Base-by-base conservation (phyloP, 2,888 invertebrate genomes). In the Synergus gifuensis region DNA sequence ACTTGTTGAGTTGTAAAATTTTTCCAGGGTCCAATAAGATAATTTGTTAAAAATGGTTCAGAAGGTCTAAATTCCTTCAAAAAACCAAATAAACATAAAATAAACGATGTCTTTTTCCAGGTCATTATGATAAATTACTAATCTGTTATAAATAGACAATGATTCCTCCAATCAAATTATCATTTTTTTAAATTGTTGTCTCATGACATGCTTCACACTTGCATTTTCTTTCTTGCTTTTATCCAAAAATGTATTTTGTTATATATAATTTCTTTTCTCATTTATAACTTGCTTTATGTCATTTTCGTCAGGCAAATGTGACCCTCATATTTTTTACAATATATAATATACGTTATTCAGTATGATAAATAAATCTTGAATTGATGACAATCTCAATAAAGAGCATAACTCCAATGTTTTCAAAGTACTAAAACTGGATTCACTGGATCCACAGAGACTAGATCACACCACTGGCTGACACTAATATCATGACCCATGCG, bases 11-110 rank as follows among this genome's bases (percentile, higher is more conserved):
- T 92, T 0, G 97, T 97, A 46, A 97, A 93, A 91, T 97, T 96
- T 87, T 96, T 94, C 95, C 96, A 96, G 86, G 94, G 93, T 67
- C 96, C 96, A 12, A 95, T 93, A 49, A 98, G 92, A 90, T 96
- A 97, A 89, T 97, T 96, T 0, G 96, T 96, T 2, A 97, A 95
- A 89, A 96, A 98, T 0, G 97, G 96, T 88, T 98, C 97, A 0
- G 97, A 97, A 0, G 97, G 98, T n/a, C 97, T 93, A 81, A 97
- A 94, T 91, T 98, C 97, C 83, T 97, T 95, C 78, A 98, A 93
- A 87, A 97, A 95, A 2, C 97, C 97, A 89, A 97, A 97, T 58
- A 95, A 92, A 89, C 97, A 96, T 16, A 98, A 92, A 76, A 97
- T 91, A 76, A 96, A 90, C 0, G 96, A 96, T 79, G 96, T 94